Base-by-base conservation (phyloP, 2,113 vertebrate genomes). In the Odocoileus virginianus region DNA sequence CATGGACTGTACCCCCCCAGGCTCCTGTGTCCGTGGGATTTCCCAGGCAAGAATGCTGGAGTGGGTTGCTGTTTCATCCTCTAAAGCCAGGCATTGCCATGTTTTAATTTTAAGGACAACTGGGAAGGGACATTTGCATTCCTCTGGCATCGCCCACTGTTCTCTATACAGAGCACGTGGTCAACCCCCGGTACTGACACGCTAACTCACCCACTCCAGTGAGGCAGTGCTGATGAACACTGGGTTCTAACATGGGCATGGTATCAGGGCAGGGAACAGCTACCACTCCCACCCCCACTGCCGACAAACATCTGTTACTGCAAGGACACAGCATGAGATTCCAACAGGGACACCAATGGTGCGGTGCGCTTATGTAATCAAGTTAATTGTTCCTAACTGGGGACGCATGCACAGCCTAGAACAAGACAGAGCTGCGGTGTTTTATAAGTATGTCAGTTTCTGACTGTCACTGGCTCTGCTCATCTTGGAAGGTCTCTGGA, bases 241-340 rank as follows among this genome's bases (percentile, higher is more conserved):
- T 52, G 83, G 47, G 30, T 81, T 74, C 97, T 50, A 58, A 36
- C 71, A 13, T 58, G 7, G 0, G 55, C n/a, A 1, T 16, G 58
- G 76, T 28, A n/a, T 86, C 91, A 57, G 86, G 94, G 71, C 94
- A 93, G 78, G 78, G 82, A 95, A 95, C 71, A 94, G 89, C 52
- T 36, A 19, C 93, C 15, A 2, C 27, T 25, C 64, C 93, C 91
- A 85, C 89, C 95, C 93, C 81, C 87, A 27, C 12, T n/a, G 81
- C 87, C 95, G 85, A 76, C 93, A 86, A 54, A 64, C 83, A 89
- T 81, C 89, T 86, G 93, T 79, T 15, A 8, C 57, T 47, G 9
- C 0, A 10, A 87, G 78, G 57, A 90, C 43, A 14, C 16, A 50
- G 36, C 27, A 40, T 6, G 19, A 91, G 87, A 88, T 91, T 55